Base-by-base conservation (phyloP, 2,797 vertebrate species). In the Pangasius krempfi region DNA sequence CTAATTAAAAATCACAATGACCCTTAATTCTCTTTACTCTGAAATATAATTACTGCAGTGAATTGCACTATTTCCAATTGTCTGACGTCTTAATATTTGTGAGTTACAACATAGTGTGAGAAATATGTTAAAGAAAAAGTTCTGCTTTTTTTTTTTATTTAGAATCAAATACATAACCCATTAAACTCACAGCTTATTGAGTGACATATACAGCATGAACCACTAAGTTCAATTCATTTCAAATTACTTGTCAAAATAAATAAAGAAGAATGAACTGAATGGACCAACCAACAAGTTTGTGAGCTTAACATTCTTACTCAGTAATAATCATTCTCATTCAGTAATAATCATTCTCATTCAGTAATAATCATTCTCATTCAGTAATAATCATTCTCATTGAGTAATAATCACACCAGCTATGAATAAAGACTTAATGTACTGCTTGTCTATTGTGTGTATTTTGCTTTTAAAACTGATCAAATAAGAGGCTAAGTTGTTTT, bases 1-100 rank as follows among this genome's bases (percentile, higher is more conserved):
- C 89, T 90, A 91, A 92, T 90, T 89, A 92, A 92, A 92, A 92
- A 89, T 79, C 82, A 90, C 90, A 91, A 91, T 90, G 90, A 92
- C 90, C 92, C 83, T 87, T 91, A 90, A 91, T 92, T 92, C 84
- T 88, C 84, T 90, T 88, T 89, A 85, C 89, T 84, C 88, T 73
- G 83, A 64, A 88, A 89, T 91, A 89, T 91, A 92, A 92, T 92
- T 91, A 90, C 85, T 44, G 62, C 85, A 54, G 52, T 81, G 84
- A 87, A 84, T 87, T 86, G 62, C 44, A 85, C 70, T 27, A 52
- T 78, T 90, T 91, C 72, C 84, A 85, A 89, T 91, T 86, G 89
- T 79, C 27, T 22, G 20, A 85, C 52, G 16, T 88, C 72, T 87
- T 68, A 90, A 82, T 85, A 85, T 85, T 86, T 75, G 78, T 82